phyloP scores from a whole-genome alignment of 2,888 invertebrate species.

The Crepidodera aurea region DNA sequence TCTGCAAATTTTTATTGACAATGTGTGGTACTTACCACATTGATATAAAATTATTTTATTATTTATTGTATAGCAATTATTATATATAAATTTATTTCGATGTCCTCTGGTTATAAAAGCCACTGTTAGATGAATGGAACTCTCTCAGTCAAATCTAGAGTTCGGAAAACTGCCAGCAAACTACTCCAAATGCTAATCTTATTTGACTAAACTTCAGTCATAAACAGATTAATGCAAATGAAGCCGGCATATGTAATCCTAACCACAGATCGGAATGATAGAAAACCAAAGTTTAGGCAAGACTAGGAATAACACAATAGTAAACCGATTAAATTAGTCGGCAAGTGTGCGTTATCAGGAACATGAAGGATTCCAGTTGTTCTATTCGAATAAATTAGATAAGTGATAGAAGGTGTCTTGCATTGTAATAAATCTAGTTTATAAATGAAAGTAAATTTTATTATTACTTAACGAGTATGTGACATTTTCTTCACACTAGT shows the following conservation, averaged over 20 bases:
- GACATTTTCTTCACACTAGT: no score
- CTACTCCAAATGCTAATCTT: slow-evolving; percentile 28
- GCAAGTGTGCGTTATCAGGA: slow-evolving; percentile 17
- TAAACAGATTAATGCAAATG: slow-evolving; percentile 33
- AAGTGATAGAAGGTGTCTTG: not conserved
- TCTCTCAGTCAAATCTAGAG: slow-evolving; percentile 23
- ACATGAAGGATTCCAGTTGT: not conserved
- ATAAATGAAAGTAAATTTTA: no score
- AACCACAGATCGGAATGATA: slow-evolving; percentile 35
- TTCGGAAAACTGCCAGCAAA: slow-evolving; percentile 22
- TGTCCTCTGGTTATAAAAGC: not conserved
- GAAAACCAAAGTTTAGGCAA: slow-evolving; percentile 33
- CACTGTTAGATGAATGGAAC: slow-evolving; percentile 3
- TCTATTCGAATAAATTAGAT: not conserved
- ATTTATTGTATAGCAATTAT: no score
- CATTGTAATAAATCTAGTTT: no score
- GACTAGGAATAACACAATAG: slow-evolving; percentile 33
- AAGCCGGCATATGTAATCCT: slow-evolving; percentile 29
- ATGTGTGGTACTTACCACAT: no score
- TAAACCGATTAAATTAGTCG: slow-evolving; percentile 36
- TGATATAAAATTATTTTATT: no score
- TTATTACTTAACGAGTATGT: no score
- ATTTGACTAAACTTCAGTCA: slow-evolving; percentile 26
- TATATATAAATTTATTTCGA: no score
- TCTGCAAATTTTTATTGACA: no score